Evolutionary conservation across 1,140 invertebrate genomes (phyloP), one percentile per base, ranked within the genome.

Genomic region (Drosophila sp.): DNA sequence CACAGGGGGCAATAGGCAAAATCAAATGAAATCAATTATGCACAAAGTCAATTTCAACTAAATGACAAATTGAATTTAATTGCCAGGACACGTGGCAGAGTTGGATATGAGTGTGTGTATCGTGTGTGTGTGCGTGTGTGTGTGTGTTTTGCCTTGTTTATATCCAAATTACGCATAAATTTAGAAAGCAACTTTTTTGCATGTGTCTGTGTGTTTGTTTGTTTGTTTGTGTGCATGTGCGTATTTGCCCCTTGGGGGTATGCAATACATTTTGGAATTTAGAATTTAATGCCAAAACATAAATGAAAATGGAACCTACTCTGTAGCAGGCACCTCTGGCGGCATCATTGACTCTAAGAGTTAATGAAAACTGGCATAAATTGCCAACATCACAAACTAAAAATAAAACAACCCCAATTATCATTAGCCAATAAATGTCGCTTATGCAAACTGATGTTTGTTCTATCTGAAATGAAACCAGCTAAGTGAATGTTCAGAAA

Each of bases 21-120:
- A 80, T 80, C 79, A 80, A 80, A 80, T 82, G 71, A 82, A 83
- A 83, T 83, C 80, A 83, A 83, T 83, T 83, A 83, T 83, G 80
- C 65, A 66, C 50, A 83, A 79, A 83, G 80, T 83, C 80, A 83
- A 71, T 76, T 82, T 66, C 64, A 61, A 57, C 70, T 70, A 65
- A 78, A 79, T 76, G 71, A 83, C 80, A 83, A 83, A 83, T 83
- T 83, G 67, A 83, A 83, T 83, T 83, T 79, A 82, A 83, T 83
- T 83, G 80, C 75, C 68, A 55, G 61, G 40, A 79, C 65, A 77
- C 65, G 79, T 83, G 71, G 66, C 63, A 65, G 30, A 35, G 32
- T 57, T 66, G 35, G 23, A 50, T 50, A 50, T 17, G n/a, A 17
- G 2, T n/a, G 7, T 38, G 23, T 27, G 2, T 41, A 4, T 50